Evolutionary conservation across 2,113 vertebrate species (phyloP).

Genomic region (Emydura subglobosa): DNA sequence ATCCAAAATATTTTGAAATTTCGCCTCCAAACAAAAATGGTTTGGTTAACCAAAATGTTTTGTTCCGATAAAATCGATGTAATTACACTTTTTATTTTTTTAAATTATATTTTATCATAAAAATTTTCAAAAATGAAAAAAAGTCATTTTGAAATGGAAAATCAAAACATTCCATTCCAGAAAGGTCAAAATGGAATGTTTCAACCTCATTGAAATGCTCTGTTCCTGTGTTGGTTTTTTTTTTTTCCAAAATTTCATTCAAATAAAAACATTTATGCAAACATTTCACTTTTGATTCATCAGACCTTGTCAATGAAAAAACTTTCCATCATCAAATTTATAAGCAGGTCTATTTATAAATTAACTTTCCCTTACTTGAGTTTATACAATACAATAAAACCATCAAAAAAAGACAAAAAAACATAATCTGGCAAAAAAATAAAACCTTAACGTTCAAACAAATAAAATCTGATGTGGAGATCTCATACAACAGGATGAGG

Average conservation of each 20-base stretch:
- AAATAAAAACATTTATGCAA: neutral
- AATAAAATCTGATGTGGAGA: neutral
- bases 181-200: neutral
- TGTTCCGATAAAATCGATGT: neutral
- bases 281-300: neutral
- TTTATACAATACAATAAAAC: neutral
- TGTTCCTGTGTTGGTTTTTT: neutral
- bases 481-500: neutral
- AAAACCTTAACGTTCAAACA: neutral
- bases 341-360: neutral
- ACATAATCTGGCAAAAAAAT: neutral
- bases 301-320: neutral
- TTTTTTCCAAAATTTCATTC: neutral
- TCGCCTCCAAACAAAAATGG: neutral
- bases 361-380: neutral
- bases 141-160: neutral
- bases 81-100: neutral
- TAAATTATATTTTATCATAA: neutral
- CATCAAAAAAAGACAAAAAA: neutral
- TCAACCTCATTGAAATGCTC: neutral
- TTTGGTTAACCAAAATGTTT: neutral
- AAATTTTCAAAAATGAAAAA: neutral
- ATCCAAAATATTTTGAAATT: neutral
- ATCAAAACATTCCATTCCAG: neutral
- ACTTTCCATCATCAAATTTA: neutral